Conservation (phyloP, 2,888 invertebrate species). For the Acleris laterana region DNA sequence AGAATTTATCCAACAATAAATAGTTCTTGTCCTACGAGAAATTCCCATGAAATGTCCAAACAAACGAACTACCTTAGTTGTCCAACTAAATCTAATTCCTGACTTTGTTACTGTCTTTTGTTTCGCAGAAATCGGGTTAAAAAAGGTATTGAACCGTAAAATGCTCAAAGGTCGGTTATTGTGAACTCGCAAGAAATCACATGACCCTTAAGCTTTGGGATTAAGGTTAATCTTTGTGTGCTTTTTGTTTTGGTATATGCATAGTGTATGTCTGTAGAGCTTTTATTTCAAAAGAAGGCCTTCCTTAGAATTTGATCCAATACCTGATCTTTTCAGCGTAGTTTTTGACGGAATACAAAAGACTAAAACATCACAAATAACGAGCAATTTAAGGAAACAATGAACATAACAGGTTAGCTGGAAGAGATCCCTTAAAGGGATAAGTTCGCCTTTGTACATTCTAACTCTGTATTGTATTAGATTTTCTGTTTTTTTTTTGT, state of each 20-base stretch:
- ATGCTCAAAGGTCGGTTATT: conserved; percentile 28
- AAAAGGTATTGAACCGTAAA: conserved; percentile 29
- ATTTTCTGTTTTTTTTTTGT: too few species aligned
- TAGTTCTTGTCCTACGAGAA: not conserved
- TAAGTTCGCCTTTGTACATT: too few species aligned
- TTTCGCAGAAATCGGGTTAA: conserved; percentile 35
- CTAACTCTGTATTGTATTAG: too few species aligned
- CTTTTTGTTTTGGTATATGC: not conserved
- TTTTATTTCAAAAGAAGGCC: conserved; percentile 30
- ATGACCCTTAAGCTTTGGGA: not conserved
- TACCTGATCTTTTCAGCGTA: conserved; percentile 32
- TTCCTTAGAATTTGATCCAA: conserved; percentile 33
- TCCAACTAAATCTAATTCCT: conserved; percentile 25
- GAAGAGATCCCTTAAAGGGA: too few species aligned
- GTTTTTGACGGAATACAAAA: conserved; percentile 27
- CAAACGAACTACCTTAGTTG: conserved; percentile 13
- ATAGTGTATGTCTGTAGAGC: conserved; percentile 11
- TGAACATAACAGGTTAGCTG: too few species aligned
- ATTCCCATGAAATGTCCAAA: not conserved
- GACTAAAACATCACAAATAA: conserved; percentile 10
- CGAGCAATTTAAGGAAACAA: not conserved
- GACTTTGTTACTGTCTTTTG: conserved; percentile 31
- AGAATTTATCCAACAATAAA: not conserved
- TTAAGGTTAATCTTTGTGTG: conserved; percentile 1
- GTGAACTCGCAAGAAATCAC: not conserved